These are phyloP conservation scores for Proisotoma minuta DNA, from an alignment of 2,888 invertebrate genomes.

Conservation along the genomic window DNA sequence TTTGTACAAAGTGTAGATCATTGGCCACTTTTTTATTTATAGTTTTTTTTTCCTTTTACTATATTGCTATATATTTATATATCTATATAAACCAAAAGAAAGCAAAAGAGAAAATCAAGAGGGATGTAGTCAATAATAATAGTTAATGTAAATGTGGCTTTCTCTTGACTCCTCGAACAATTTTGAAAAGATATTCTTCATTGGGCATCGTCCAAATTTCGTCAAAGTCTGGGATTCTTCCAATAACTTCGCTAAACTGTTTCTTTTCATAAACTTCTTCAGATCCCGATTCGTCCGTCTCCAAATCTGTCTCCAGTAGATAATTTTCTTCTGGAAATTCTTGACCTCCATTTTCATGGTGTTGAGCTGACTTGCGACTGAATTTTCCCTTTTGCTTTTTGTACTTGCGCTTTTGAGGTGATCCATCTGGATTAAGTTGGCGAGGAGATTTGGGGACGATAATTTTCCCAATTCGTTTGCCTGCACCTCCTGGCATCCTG, in stretches of 20 bases:
- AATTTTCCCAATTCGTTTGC: constrained; percentile 9
- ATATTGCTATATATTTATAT: no score
- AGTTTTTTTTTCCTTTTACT: no score
- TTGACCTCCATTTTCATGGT: not conserved
- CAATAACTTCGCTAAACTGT: constrained; percentile 38
- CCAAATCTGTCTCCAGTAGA: constrained; percentile 70
- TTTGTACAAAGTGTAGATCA: no score
- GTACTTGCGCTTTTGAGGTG: constrained; percentile 19
- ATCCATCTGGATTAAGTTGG: constrained; percentile 9
- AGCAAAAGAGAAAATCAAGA: no score
- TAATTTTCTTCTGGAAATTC: constrained; percentile 7
- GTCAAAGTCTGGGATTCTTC: constrained; percentile 26
- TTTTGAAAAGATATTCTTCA: constrained; percentile 40
- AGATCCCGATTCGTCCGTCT: constrained; percentile 58
- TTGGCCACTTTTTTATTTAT: no score
- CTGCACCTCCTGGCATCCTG: constrained; percentile 11
- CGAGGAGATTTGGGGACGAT: constrained; percentile 10
- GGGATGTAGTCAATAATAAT: no score
- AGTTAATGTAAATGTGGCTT: no score
- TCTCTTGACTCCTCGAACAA: constrained; percentile 41
- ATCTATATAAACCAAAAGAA: no score
- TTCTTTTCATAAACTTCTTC: constrained; percentile 40
- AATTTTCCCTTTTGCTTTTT: constrained; percentile 29
- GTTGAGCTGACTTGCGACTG: constrained; percentile 16
- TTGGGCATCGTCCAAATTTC: constrained; percentile 42